Evolutionary conservation across 2,797 vertebrate genomes (phyloP).

Genomic region (Buphagus erythrorhynchus): DNA sequence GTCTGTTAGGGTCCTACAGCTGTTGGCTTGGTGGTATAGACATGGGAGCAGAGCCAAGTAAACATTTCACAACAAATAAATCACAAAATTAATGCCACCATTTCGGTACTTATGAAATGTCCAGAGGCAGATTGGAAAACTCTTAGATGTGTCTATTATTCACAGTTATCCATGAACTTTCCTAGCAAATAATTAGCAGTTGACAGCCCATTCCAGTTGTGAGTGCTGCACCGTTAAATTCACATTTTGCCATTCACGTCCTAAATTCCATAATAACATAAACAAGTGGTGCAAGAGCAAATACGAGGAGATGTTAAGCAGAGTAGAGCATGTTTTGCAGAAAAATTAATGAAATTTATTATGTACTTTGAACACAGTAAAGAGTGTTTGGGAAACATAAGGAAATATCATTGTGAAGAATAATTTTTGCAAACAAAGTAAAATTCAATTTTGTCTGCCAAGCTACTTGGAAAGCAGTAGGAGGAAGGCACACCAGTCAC

Average conservation of each 20-base stretch:
- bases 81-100: background rate
- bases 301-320: background rate
- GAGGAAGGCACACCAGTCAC: background rate
- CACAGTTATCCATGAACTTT: background rate
- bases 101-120: background rate
- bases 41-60: background rate
- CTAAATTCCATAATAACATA: background rate
- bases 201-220: background rate
- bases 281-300: background rate
- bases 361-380: background rate
- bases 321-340: background rate
- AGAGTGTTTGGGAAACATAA: background rate
- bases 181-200: background rate
- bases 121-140: background rate
- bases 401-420: background rate
- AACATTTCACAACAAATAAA: slow-evolving; percentile 27
- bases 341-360: background rate
- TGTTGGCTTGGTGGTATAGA: background rate
- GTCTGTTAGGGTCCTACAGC: background rate
- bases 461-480: background rate
- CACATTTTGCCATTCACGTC: background rate
- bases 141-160: background rate
- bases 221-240: background rate
- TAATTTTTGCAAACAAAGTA: background rate
- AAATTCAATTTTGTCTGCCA: background rate